Percentiles rank a stretch among this genome's conserved stretches.
phyloP scores from a whole-genome alignment of 2,797 vertebrate species.

The Bucorvus abyssinicus region DNA sequence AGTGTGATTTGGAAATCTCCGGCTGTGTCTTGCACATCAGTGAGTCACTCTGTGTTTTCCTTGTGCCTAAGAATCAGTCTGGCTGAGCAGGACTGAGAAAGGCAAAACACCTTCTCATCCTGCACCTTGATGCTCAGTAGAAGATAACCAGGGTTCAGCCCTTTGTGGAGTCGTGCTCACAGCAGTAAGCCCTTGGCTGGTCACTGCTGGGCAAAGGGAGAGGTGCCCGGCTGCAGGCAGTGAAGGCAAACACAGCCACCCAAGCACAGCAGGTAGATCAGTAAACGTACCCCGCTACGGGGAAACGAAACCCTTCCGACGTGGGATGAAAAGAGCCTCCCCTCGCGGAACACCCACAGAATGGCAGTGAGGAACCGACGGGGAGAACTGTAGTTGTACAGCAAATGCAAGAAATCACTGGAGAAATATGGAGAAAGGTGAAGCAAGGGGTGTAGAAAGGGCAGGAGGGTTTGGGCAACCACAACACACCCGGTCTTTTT shows the following conservation, averaged over 20 bases:
- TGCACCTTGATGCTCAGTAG: background rate
- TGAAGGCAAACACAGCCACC: background rate
- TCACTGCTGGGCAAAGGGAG: background rate
- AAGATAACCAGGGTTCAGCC: background rate
- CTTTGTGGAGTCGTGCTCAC: background rate
- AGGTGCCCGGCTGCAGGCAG: background rate
- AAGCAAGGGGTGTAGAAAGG: background rate
- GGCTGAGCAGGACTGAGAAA: background rate
- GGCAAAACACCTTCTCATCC: background rate
- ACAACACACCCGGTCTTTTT: background rate
- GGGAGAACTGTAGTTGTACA: background rate
- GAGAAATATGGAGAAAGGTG: background rate
- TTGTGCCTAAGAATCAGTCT: background rate
- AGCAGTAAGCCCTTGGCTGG: background rate
- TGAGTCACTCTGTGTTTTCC: background rate
- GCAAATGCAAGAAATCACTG: background rate
- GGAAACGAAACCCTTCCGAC: background rate
- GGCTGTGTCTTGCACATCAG: slow-evolving; percentile 7
- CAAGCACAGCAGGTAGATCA: background rate
- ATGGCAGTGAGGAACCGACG: background rate
- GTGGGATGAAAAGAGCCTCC: background rate
- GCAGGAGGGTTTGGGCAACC: background rate
- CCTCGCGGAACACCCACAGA: background rate
- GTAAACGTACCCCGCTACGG: background rate
- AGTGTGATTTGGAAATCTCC: background rate